A percentile compares a stretch with the other conserved stretches of the same genome.
These are phyloP conservation scores for Troilus luridus DNA, from an alignment of 2,888 invertebrate species.

Conservation along the genomic window DNA sequence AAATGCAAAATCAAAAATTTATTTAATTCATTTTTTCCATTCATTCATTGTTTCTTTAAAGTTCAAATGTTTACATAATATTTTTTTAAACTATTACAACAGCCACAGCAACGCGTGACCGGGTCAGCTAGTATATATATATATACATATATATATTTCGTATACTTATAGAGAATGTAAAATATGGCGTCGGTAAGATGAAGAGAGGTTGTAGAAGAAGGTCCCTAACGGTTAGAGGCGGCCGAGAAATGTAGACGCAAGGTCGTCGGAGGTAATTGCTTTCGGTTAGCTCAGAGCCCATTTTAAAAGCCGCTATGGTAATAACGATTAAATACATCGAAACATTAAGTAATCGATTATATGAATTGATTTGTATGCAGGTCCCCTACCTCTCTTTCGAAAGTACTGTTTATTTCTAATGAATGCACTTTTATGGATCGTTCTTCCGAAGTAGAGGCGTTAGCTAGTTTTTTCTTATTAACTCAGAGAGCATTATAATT, in stretches of 20 bases:
- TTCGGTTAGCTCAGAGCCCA: not conserved
- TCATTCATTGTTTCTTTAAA: no score
- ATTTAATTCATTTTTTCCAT: no score
- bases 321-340: not conserved
- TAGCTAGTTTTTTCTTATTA: no score
- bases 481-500: no score
- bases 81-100: no score
- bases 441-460: no score
- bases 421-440: not conserved
- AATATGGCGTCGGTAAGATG: not conserved
- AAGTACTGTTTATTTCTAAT: not conserved
- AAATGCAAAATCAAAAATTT: no score
- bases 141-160: no score
- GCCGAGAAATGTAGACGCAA: not conserved
- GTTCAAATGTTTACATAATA: no score
- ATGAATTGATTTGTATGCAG: not conserved
- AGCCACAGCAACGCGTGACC: no score
- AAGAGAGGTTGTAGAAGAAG: not conserved
- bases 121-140: no score
- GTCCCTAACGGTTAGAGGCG: not conserved
- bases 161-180: not conserved
- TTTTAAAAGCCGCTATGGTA: slow-evolving; percentile 16
- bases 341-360: not conserved
- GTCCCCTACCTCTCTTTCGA: not conserved
- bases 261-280: not conserved